phyloP scores from a whole-genome alignment of 2,113 vertebrate genomes.

The Podarcis muralis region DNA sequence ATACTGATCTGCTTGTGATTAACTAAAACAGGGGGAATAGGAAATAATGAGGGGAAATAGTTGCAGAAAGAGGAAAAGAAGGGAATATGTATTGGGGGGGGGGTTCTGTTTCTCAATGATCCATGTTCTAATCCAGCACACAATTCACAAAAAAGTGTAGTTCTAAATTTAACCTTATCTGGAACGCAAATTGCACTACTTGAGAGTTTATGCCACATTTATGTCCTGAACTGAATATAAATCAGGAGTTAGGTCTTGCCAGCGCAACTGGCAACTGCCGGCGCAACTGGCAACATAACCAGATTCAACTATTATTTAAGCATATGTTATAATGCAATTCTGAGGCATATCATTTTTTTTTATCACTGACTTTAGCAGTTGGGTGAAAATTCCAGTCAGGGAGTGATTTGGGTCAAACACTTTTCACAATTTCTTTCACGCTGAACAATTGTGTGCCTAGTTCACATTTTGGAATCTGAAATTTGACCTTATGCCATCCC shows the following conservation, averaged over 20 bases:
- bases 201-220: background rate
- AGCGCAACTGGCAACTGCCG: background rate
- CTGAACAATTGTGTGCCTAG: background rate
- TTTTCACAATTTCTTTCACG: background rate
- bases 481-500: background rate
- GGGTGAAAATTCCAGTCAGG: no score
- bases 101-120: background rate
- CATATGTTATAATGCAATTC: background rate
- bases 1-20: constrained; percentile 10
- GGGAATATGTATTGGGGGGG: background rate
- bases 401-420: background rate
- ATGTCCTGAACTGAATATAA: background rate
- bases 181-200: background rate
- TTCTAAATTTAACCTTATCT: background rate
- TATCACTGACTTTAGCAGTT: background rate
- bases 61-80: background rate
- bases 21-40: background rate
- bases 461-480: background rate
- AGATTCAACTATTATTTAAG: background rate
- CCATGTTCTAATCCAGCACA: background rate
- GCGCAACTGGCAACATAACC: background rate
- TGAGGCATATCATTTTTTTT: background rate
- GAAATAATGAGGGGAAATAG: background rate
- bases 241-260: background rate
- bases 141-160: background rate